Evolutionary conservation across 2,797 vertebrate species (phyloP).

Genomic region (Epinephelus awoara): DNA sequence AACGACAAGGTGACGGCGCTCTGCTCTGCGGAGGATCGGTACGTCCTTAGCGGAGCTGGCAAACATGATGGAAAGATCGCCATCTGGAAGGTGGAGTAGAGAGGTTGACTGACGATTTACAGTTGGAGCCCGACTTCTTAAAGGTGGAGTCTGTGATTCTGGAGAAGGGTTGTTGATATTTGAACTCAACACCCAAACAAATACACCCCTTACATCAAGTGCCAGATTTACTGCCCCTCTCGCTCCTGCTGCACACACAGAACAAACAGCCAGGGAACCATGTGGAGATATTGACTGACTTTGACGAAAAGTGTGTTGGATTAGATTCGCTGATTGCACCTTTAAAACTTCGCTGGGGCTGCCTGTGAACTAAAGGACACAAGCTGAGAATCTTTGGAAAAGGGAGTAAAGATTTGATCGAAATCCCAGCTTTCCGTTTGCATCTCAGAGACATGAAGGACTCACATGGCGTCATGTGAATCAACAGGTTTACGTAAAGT

Average conservation of each 20-base stretch:
- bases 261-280: too few species aligned
- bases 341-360: not conserved
- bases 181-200: too few species aligned
- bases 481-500: conserved; percentile 50
- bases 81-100: conserved; percentile 96
- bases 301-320: too few species aligned
- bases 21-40: conserved; percentile 94
- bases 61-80: conserved; percentile 94
- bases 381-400: not conserved
- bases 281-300: too few species aligned
- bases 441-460: conserved; percentile 35
- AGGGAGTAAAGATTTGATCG: conserved; percentile 6
- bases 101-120: rapidly evolving
- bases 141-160: too few species aligned
- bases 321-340: too few species aligned
- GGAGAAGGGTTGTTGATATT: too few species aligned
- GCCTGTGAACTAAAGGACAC: not conserved
- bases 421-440: conserved; percentile 12
- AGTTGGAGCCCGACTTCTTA: not conserved
- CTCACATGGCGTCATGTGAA: conserved; percentile 21
- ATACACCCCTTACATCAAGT: too few species aligned
- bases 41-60: conserved; percentile 93
- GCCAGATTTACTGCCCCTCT: too few species aligned
- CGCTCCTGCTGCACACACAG: too few species aligned
- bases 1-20: conserved; percentile 87